Conservation (phyloP, 1,140 invertebrate species). For the Agraylea sexmaculata region DNA sequence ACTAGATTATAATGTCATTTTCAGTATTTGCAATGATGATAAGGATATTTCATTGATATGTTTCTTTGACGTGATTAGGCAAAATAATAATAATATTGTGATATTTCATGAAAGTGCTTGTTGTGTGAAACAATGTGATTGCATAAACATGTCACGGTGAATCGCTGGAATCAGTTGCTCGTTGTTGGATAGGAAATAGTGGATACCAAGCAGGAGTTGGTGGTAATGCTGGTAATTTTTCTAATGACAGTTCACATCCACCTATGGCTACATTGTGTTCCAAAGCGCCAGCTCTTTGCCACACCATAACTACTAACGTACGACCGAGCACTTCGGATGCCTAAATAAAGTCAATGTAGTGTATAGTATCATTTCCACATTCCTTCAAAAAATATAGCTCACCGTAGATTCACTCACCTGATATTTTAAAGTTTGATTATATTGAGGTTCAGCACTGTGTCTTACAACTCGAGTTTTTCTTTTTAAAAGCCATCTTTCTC, state of each 20-base stretch:
- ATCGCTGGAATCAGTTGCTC: constrained; percentile 56
- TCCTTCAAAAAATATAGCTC: no score
- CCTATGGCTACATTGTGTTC: constrained; percentile 81
- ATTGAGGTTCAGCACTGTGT: constrained; percentile 69
- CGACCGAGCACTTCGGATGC: constrained; percentile 75
- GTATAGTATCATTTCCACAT: no score
- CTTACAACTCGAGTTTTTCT: constrained; percentile 77
- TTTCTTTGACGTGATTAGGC: no score
- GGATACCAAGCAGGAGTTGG: constrained; percentile 80
- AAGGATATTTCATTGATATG: no score
- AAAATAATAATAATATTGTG: no score
- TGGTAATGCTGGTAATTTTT: constrained; percentile 63
- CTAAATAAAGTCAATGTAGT: constrained; percentile 22
- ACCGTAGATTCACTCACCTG: constrained; percentile 36
- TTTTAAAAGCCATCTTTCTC: constrained; percentile 77
- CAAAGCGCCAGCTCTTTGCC: constrained; percentile 75
- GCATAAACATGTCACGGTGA: constrained; percentile 51
- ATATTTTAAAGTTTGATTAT: constrained; percentile 80
- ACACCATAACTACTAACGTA: constrained; percentile 77
- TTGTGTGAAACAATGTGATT: no score
- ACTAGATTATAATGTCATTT: no score
- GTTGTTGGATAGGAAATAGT: constrained; percentile 66
- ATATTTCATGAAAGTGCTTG: no score
- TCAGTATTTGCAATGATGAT: no score
- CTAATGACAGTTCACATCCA: constrained; percentile 71